phyloP scores from a whole-genome alignment of 2,113 vertebrate species.

The Protobothrops mucrosquamatus region DNA sequence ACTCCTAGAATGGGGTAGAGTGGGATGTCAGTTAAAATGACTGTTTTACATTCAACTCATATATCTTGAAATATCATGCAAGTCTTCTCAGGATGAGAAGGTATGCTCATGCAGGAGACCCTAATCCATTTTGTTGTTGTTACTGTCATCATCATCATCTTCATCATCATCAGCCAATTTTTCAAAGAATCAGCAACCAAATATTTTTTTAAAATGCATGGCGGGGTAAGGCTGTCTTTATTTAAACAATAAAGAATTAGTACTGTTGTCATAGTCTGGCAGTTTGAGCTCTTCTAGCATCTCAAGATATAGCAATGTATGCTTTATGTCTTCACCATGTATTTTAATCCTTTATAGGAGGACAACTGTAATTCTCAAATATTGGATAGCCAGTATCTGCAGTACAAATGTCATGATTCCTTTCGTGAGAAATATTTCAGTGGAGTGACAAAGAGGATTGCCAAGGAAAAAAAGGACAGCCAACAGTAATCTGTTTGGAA shows the following conservation, averaged over 20 bases:
- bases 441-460: slow-evolving; percentile 86
- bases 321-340: slow-evolving; percentile 34
- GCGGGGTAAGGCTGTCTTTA: neutral
- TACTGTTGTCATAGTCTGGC: neutral
- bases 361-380: slow-evolving; percentile 73
- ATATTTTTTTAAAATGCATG: neutral
- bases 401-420: slow-evolving; percentile 91
- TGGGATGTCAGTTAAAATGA: neutral
- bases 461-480: slow-evolving; percentile 76
- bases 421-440: slow-evolving; percentile 99
- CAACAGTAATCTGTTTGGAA: slow-evolving; percentile 60
- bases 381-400: slow-evolving; percentile 73
- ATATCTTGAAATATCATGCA: neutral
- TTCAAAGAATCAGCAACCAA: neutral
- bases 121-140: neutral
- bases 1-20: neutral
- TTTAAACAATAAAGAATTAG: neutral
- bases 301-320: neutral
- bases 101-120: neutral
- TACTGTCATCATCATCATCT: neutral
- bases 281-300: neutral
- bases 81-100: neutral
- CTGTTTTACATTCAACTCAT: too few species aligned
- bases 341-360: slow-evolving; percentile 71
- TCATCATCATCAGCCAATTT: neutral